phyloP scores from a whole-genome alignment of 1,140 invertebrate genomes.

The Drosophila azteca region DNA sequence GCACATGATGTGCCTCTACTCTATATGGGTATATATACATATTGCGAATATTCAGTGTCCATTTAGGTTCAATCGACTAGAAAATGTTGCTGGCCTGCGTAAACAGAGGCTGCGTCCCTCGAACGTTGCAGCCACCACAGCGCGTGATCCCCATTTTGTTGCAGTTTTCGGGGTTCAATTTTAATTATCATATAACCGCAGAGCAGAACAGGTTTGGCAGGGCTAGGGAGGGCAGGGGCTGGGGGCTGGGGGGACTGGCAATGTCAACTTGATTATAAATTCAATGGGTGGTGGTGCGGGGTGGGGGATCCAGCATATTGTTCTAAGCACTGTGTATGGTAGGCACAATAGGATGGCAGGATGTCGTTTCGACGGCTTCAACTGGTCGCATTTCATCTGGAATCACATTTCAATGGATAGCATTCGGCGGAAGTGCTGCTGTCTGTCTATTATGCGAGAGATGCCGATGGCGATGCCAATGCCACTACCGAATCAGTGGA shows the following conservation, averaged over 20 bases:
- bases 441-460: too few relatives aligned
- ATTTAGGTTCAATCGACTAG: conserved; percentile 19
- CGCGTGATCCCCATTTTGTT: conserved; percentile 10
- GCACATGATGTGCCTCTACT: conserved; percentile 19
- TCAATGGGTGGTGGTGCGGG: conserved; percentile 40
- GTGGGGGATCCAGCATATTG: conserved; percentile 35
- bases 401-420: conserved; percentile 7
- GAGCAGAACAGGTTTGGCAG: conserved; percentile 5
- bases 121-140: too few relatives aligned
- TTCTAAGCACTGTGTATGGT: conserved; percentile 61
- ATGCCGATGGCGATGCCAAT: too few relatives aligned
- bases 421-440: too few relatives aligned
- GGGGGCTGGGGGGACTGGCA: conserved; percentile 8
- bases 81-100: conserved; percentile 34
- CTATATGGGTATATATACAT: conserved; percentile 31
- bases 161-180: conserved; percentile 44
- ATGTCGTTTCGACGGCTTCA: conserved; percentile 27
- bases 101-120: conserved; percentile 34
- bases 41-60: too few relatives aligned
- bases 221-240: neutral
- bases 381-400: conserved; percentile 47
- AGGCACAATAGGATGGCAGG: conserved; percentile 8
- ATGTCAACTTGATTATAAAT: conserved; percentile 76
- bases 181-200: conserved; percentile 72
- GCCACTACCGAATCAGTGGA: too few relatives aligned